Base-by-base conservation (phyloP, 2,797 vertebrate species). In the Pseudopleuronectes americanus region DNA sequence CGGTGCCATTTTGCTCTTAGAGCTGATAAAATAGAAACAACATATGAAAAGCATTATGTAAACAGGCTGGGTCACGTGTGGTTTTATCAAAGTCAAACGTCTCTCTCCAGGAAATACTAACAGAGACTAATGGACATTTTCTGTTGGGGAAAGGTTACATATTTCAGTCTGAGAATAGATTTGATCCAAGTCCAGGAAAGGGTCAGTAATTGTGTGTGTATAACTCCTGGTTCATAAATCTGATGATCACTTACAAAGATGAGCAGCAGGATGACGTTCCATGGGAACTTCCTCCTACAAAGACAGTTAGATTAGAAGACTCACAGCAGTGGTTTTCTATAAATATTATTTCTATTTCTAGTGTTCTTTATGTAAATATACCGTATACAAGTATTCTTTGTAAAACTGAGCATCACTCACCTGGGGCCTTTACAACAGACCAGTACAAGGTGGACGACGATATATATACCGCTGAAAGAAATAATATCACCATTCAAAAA, bases 391-490 rank as follows among this genome's bases (percentile, higher is more conserved):
- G 21, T 55, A 49, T 56, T 57, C 17, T 31, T 56, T 31, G 1
- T 4, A 12, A 55, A 7, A 31, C 4, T 17, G 23, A 36, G 60
- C 8, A 19, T 54, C 0, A 76, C 96, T 97, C 86, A 98, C 97
- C 97, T 94, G 76, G 96, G 96, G 54, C 96, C 97, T 70, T 96
- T 92, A 83, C 97, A 99, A 92, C 97, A 99, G 59, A 87, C 94
- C 80, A 99, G 93, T 73, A 95, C 93, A 26, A 99, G 26, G 88
- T 97, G 96, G 55, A 95, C 96, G 74, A 94, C 63, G 24, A 97
- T 21, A 85, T 98, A 99, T 85, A 57, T 88, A 60, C 17, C 96
- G 85, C 92, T 94, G 17, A 14, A 65, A 78, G 22, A 43, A 60
- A 2, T 2, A 36, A 49, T 3, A 57, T 51, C 23, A n/a, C 38